Evolutionary conservation across 2,888 invertebrate genomes (phyloP).

Genomic region (Spisula subtruncata): DNA sequence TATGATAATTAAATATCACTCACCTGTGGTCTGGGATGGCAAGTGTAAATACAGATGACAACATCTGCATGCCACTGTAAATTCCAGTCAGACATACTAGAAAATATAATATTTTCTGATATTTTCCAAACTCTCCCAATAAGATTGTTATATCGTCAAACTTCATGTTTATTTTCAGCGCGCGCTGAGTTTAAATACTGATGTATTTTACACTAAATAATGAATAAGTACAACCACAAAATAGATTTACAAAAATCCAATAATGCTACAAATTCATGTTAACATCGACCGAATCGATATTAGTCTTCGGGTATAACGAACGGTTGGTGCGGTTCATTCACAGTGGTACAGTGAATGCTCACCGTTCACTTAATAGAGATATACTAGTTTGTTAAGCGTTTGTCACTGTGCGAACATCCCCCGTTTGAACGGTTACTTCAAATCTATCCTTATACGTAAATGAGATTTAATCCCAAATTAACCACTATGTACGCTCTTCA

Average conservation of each 20-base stretch:
- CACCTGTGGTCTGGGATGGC: conserved; percentile 68
- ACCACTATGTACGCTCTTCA: too few relatives aligned
- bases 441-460: too few relatives aligned
- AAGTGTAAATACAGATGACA: conserved; percentile 68
- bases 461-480: too few relatives aligned
- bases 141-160: conserved; percentile 64
- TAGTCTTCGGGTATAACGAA: too few relatives aligned
- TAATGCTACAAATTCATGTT: not conserved
- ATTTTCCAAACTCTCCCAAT: conserved; percentile 69
- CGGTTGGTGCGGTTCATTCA: too few relatives aligned
- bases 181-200: not conserved
- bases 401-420: too few relatives aligned
- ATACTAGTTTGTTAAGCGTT: too few relatives aligned
- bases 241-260: not conserved
- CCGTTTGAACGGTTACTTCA: too few relatives aligned
- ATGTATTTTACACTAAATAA: not conserved
- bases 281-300: not conserved
- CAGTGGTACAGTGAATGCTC: too few relatives aligned
- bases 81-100: conserved; percentile 61
- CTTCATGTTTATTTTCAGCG: conserved; percentile 49
- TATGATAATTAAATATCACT: not conserved
- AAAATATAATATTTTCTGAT: conserved; percentile 69
- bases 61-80: conserved; percentile 58
- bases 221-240: not conserved
- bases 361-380: too few relatives aligned